Conservation (phyloP, 2,888 invertebrate genomes). For the Holacanthella duospinosa region DNA sequence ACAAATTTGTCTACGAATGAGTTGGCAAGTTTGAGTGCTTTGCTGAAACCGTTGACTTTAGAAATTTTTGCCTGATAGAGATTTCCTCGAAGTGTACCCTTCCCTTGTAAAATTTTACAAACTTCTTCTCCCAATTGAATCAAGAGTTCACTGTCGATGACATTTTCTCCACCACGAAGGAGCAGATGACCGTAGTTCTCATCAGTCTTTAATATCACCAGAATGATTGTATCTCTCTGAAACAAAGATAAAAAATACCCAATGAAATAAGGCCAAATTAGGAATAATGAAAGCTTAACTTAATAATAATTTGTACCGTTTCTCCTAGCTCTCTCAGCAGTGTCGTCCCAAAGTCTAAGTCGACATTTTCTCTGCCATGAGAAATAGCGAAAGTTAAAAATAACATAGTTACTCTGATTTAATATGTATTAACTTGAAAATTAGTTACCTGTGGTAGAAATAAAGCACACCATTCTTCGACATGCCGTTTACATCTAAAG, state of each 20-base stretch:
- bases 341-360: slow-evolving; percentile 61
- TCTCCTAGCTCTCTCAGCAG: slow-evolving; percentile 55
- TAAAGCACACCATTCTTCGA: slow-evolving; percentile 7
- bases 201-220: slow-evolving; percentile 29
- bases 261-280: background rate
- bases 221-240: slow-evolving; percentile 20
- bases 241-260: background rate
- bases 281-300: slow-evolving; percentile 2
- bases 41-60: slow-evolving; percentile 52
- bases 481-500: slow-evolving; percentile 1
- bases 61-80: slow-evolving; percentile 66
- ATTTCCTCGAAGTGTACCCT: slow-evolving; percentile 63
- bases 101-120: slow-evolving; percentile 57
- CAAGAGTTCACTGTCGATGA: slow-evolving; percentile 11
- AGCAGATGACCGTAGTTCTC: slow-evolving; percentile 26
- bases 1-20: background rate
- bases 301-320: slow-evolving; percentile 38
- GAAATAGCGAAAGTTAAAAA: slow-evolving; percentile 20
- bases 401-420: background rate
- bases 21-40: slow-evolving; percentile 44
- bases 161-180: slow-evolving; percentile 18
- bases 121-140: slow-evolving; percentile 46
- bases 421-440: background rate
- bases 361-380: slow-evolving; percentile 57
- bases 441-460: slow-evolving; percentile 9